Evolutionary conservation across 1,140 invertebrate genomes (phyloP).

Genomic region (Coenobita brevimanus): DNA sequence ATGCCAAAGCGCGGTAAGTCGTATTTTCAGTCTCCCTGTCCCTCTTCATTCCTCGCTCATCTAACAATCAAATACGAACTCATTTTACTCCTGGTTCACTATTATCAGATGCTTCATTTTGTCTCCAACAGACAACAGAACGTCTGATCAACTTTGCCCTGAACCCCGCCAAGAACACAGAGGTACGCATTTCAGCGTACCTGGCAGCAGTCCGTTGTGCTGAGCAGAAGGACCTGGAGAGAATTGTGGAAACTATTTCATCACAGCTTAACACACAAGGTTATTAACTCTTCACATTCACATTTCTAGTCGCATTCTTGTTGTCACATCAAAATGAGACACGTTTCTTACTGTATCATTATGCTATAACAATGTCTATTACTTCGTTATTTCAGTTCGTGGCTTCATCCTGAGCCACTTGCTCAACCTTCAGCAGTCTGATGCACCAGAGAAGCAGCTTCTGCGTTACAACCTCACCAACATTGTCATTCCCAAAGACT

Average conservation of each 20-base stretch:
- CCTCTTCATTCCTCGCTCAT: no score
- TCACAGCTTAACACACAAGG: background rate
- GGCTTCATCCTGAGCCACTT: conserved; percentile 54
- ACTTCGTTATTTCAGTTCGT: conserved; percentile 36
- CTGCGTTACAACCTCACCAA: conserved; percentile 31
- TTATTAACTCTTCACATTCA: background rate
- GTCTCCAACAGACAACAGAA: conserved; percentile 2
- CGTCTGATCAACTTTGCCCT: conserved; percentile 9
- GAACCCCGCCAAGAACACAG: conserved; percentile 4
- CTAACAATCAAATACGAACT: no score
- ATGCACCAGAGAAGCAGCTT: conserved; percentile 29
- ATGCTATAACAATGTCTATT: background rate
- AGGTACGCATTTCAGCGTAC: background rate
- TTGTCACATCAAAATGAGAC: background rate
- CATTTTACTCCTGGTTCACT: no score
- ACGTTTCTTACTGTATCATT: background rate
- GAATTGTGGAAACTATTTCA: background rate
- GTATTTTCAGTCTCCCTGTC: no score
- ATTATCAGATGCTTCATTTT: no score
- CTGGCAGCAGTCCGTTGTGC: background rate
- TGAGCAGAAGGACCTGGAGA: background rate
- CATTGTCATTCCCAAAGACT: conserved; percentile 27
- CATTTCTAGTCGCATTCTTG: no score
- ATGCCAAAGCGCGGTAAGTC: no score
- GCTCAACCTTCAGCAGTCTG: conserved; percentile 25